A percentile compares a stretch with the other conserved stretches of the same genome.
phyloP scores from a whole-genome alignment of 2,797 vertebrate genomes.

The Diplodus sargus region DNA sequence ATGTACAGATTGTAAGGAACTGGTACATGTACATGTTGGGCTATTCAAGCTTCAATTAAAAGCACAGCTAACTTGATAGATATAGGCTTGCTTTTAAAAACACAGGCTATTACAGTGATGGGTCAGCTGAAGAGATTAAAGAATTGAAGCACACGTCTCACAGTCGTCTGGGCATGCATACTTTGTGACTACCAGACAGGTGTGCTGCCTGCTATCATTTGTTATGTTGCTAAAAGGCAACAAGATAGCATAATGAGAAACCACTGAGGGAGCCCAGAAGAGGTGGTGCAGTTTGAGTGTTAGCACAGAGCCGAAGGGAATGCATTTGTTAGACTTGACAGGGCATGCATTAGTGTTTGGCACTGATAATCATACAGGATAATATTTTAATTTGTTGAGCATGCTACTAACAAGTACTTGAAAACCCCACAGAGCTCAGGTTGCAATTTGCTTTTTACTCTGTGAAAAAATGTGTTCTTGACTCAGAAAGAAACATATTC shows the following conservation, averaged over 20 bases:
- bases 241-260: constrained; percentile 37
- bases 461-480: neutral
- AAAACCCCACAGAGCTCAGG: neutral
- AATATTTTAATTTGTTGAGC: constrained; percentile 52
- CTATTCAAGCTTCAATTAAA: neutral
- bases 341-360: constrained; percentile 51
- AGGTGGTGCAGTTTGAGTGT: constrained; percentile 34
- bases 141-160: constrained; percentile 11
- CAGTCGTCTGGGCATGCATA: constrained; percentile 27
- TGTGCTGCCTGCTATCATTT: constrained; percentile 46
- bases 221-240: constrained; percentile 37
- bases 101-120: constrained; percentile 8
- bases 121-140: constrained; percentile 22
- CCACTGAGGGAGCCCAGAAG: constrained; percentile 24
- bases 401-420: neutral
- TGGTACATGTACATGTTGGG: constrained; percentile 3
- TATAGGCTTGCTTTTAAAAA: neutral
- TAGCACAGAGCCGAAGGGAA: constrained; percentile 38
- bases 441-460: neutral
- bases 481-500: neutral
- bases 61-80: constrained; percentile 2
- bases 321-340: constrained; percentile 49
- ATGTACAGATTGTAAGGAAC: neutral
- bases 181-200: constrained; percentile 31
- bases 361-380: constrained; percentile 52